phyloP scores from a whole-genome alignment of 2,888 invertebrate species.

The Sarcophaga rosellei region DNA sequence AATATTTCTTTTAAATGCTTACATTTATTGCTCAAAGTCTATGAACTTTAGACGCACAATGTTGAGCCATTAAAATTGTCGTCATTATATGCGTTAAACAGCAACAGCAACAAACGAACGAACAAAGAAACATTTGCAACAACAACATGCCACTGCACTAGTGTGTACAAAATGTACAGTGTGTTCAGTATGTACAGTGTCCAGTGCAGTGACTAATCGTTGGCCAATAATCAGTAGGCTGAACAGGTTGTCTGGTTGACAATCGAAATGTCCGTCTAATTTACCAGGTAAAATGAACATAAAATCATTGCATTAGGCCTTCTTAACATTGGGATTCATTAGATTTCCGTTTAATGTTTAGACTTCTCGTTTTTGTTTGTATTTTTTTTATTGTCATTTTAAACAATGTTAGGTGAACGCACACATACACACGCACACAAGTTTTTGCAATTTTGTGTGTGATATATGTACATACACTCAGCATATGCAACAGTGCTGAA shows the following conservation, averaged over 20 bases:
- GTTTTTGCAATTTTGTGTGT: conserved; percentile 28
- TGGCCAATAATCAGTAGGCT: conserved; percentile 47
- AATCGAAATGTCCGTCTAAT: neutral
- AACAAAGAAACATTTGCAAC: neutral
- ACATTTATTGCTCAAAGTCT: neutral
- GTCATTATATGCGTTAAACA: neutral
- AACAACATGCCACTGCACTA: neutral
- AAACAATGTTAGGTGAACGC: conserved; percentile 33
- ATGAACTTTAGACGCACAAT: neutral
- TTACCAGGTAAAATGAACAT: neutral
- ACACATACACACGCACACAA: conserved; percentile 7
- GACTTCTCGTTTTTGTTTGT: neutral
- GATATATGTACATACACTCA: neutral
- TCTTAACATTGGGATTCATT: conserved; percentile 50
- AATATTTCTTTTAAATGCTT: neutral
- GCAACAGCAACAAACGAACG: neutral
- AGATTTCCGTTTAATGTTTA: conserved; percentile 57
- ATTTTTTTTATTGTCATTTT: conserved; percentile 20
- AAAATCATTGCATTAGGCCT: neutral
- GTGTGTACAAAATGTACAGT: neutral
- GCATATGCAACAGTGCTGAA: no score
- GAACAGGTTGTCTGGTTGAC: conserved; percentile 19
- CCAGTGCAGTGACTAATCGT: conserved; percentile 45
- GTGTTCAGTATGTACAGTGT: no score
- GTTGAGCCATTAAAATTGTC: neutral